Evolutionary conservation across 1,140 invertebrate genomes (phyloP).

Genomic region (Leguminivora glycinivorella): DNA sequence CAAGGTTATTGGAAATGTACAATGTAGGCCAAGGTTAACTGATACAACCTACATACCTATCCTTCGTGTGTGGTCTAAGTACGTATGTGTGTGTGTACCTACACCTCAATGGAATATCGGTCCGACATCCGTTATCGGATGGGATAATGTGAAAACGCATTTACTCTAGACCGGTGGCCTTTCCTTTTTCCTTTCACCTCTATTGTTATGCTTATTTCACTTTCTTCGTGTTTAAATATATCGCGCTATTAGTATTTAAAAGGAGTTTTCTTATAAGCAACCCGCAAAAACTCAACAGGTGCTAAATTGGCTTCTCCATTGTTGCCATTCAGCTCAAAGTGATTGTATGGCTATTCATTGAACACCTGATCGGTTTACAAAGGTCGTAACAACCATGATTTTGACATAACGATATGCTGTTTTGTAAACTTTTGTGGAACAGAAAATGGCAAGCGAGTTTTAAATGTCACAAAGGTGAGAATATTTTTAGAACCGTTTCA

Average conservation of each 20-base stretch:
- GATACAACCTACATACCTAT: too few relatives aligned
- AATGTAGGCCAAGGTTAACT: too few relatives aligned
- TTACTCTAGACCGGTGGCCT: background rate
- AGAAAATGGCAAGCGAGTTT: background rate
- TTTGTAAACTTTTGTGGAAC: background rate
- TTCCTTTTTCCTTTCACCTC: background rate
- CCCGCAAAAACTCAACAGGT: constrained; percentile 9
- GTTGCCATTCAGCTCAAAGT: constrained; percentile 5
- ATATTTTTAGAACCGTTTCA: background rate
- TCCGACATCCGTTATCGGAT: too few relatives aligned
- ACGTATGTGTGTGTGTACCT: too few relatives aligned
- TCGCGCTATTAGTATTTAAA: too few relatives aligned
- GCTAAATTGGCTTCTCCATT: background rate
- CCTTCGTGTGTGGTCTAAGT: too few relatives aligned
- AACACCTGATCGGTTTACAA: background rate
- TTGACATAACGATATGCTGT: background rate
- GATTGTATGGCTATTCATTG: constrained; percentile 10
- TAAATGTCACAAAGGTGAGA: constrained; percentile 6
- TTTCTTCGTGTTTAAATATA: background rate
- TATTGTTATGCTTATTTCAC: background rate
- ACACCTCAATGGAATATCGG: background rate
- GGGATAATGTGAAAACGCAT: too few relatives aligned
- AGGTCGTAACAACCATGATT: background rate
- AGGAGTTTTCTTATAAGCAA: background rate
- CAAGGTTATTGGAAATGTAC: too few relatives aligned